phyloP scores from a whole-genome alignment of 2,797 vertebrate species.

The Spinibarbus caldwelli region DNA sequence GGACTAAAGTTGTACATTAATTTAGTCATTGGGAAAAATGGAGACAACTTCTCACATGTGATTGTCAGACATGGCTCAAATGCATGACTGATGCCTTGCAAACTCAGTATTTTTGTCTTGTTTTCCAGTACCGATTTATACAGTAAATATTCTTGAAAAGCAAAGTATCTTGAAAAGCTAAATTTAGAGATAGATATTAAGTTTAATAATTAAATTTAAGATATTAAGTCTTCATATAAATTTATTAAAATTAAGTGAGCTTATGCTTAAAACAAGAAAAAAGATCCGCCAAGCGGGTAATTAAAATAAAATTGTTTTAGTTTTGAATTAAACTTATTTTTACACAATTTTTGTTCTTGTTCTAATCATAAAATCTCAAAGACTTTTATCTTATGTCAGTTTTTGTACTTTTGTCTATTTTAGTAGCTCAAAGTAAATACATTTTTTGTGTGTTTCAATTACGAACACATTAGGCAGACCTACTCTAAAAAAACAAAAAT shows the following conservation, averaged over 20 bases:
- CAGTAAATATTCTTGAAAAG: background rate
- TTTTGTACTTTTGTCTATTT: conserved; percentile 10
- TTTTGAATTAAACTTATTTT: background rate
- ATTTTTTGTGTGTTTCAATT: conserved; percentile 1
- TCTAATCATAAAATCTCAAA: background rate
- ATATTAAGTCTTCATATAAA: background rate
- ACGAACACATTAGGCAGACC: background rate
- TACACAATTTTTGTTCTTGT: background rate
- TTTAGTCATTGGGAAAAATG: background rate
- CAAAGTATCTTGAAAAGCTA: no score
- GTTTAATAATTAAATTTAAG: no score
- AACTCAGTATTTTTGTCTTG: background rate
- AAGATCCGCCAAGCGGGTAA: background rate
- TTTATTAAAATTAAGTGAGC: background rate
- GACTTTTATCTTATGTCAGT: background rate
- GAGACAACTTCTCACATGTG: background rate
- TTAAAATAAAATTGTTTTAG: background rate
- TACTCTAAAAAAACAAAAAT: conserved; percentile 9
- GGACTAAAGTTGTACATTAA: background rate
- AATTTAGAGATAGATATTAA: no score
- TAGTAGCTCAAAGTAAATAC: background rate
- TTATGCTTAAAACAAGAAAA: background rate
- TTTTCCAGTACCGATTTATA: background rate
- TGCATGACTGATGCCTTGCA: background rate
- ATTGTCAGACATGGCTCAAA: background rate